Evolutionary conservation across 2,797 vertebrate species (phyloP).

Genomic region (Serranus cabrilla): DNA sequence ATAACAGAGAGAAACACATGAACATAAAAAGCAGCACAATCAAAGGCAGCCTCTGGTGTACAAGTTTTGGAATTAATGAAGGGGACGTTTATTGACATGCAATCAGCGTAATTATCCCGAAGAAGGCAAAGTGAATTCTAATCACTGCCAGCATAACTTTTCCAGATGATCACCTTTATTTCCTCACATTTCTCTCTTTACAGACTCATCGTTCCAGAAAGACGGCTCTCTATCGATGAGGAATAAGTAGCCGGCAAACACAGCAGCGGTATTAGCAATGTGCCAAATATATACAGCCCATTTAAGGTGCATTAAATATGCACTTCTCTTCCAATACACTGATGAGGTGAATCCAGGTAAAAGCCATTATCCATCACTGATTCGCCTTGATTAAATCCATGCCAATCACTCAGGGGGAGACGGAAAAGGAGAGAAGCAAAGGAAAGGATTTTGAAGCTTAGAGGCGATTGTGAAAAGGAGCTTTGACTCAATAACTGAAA

Average conservation of each 20-base stretch:
- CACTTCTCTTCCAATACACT: conserved; percentile 35
- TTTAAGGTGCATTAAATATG: conserved; percentile 45
- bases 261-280: conserved; percentile 13
- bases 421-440: conserved; percentile 19
- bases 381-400: conserved; percentile 52
- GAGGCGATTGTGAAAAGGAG: conserved; percentile 18
- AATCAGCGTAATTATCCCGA: conserved; percentile 70
- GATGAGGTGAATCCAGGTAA: conserved; percentile 60
- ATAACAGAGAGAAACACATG: conserved; percentile 9
- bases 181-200: conserved; percentile 43
- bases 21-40: conserved; percentile 40
- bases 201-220: conserved; percentile 38
- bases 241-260: conserved; percentile 48
- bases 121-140: conserved; percentile 63
- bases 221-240: conserved; percentile 43
- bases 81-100: conserved; percentile 60
- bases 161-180: conserved; percentile 63
- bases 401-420: conserved; percentile 40
- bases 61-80: conserved; percentile 55
- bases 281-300: conserved; percentile 30
- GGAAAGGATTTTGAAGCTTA: conserved; percentile 35
- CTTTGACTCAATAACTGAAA: conserved; percentile 22
- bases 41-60: conserved; percentile 26
- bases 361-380: conserved; percentile 53
- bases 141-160: conserved; percentile 58